Evolutionary conservation across 1,140 invertebrate species (phyloP).

Genomic region (Pseudomyrmex flavicornis): DNA sequence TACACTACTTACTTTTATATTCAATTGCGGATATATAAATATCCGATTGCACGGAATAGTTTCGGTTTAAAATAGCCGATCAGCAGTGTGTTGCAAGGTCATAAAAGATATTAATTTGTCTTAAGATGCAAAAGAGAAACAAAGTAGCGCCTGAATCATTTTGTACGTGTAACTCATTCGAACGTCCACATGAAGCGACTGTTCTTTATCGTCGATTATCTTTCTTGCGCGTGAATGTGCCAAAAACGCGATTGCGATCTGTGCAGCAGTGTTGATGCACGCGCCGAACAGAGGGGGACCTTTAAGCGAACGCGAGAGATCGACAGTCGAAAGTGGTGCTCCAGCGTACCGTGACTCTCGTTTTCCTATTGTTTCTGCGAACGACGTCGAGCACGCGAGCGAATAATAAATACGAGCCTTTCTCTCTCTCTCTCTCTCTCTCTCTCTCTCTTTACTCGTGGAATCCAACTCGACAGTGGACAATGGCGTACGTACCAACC

Average conservation of each 20-base stretch:
- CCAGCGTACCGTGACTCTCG: constrained; percentile 61
- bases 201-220: constrained; percentile 38
- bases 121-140: not conserved
- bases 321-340: constrained; percentile 73
- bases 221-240: constrained; percentile 33
- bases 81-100: not conserved
- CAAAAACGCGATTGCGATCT: constrained; percentile 41
- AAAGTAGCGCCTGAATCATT: not conserved
- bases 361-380: constrained; percentile 76
- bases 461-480: constrained; percentile 35
- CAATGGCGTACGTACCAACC: constrained; percentile 45
- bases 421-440: too few relatives aligned
- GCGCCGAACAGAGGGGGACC: constrained; percentile 37
- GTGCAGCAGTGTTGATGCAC: constrained; percentile 21
- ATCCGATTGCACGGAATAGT: too few relatives aligned
- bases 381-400: constrained; percentile 71
- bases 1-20: too few relatives aligned
- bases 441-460: constrained; percentile 8
- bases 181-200: not conserved
- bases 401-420: constrained; percentile 73
- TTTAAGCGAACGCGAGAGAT: constrained; percentile 65
- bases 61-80: too few relatives aligned
- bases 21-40: too few relatives aligned
- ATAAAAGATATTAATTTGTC: not conserved
- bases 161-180: not conserved